Base-by-base conservation (phyloP, 2,113 vertebrate genomes). In the Vombatus ursinus region DNA sequence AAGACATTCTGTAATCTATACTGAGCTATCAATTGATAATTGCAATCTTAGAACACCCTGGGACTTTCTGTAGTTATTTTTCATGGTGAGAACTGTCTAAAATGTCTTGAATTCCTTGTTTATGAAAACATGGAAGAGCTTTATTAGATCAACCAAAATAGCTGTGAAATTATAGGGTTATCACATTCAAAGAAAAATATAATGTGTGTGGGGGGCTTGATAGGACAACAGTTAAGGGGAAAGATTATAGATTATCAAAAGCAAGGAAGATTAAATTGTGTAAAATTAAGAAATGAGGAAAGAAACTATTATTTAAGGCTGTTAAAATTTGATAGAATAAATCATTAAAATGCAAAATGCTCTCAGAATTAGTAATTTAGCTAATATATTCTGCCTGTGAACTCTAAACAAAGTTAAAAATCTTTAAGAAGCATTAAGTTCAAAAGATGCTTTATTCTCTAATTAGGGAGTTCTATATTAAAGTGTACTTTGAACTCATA, bases 371-470 rank as follows among this genome's bases (percentile, higher is more conserved):
- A 90, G 53, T 94, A 92, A 84, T 96, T 47, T 52, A 91, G 54
- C 44, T 96, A 28, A 94, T 93, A 90, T 37, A 94, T 47, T 57
- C 90, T 96, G 92, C 97, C 47, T 95, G 8, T 94, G 93, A 95
- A 95, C 22, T 84, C n/a, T 44, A 7, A 93, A 22, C 51, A 90
- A 23, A 93, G 68, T 94, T 84, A 94, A 96, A 31, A 94, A 12
- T 90, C 93, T 91, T 96, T 90, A 23, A n/a, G 92, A n/a, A n/a
- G n/a, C n/a, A n/a, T n/a, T n/a, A n/a, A 95, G 61, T 8, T 92
- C 92, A 47, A 93, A 96, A 93, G n/a, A 68, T 90, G 10, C 52
- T 91, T 25, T 51, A 3, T 92, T 92, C n/a, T 95, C 25, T n/a
- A 90, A 93, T 90, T 51, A 92, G 95, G 94, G 3, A 91, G 1